These are phyloP conservation scores for Seriola rivoliana DNA, from an alignment of 2,113 vertebrate genomes.

Conservation along the genomic window DNA sequence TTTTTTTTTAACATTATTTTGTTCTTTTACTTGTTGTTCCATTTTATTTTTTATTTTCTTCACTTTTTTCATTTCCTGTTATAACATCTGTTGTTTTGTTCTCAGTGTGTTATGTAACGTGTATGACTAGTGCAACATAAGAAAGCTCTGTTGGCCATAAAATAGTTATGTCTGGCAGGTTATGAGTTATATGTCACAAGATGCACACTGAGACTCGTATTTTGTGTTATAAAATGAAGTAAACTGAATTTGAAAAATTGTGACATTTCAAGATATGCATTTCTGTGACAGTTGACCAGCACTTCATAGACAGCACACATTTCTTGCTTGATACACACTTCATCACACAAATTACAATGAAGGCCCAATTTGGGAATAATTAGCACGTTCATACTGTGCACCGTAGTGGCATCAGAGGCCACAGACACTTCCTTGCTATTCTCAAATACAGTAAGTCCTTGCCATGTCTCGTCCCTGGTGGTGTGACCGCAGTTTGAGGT, in stretches of 20 bases:
- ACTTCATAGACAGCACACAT: neutral
- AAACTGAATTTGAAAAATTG: neutral
- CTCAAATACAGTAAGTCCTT: neutral
- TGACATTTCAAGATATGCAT: too few species aligned
- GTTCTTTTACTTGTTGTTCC: neutral
- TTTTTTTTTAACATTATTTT: too few species aligned
- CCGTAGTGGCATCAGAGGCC: neutral
- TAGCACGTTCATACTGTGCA: neutral
- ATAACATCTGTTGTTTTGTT: neutral
- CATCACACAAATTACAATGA: neutral
- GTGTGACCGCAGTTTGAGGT: constrained; percentile 31
- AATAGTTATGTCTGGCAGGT: neutral
- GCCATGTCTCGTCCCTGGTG: neutral
- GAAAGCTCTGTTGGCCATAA: neutral
- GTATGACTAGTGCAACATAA: neutral
- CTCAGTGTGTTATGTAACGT: neutral
- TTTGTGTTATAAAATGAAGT: neutral
- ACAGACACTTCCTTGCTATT: neutral
- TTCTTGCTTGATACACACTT: neutral
- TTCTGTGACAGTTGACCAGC: neutral
- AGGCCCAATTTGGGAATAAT: neutral
- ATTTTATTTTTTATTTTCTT: neutral
- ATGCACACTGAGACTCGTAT: too few species aligned
- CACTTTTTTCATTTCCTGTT: neutral
- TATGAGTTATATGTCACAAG: too few species aligned